Evolutionary conservation across 2,797 vertebrate species (phyloP).

Genomic region (Paramormyrops hopkinsi): DNA sequence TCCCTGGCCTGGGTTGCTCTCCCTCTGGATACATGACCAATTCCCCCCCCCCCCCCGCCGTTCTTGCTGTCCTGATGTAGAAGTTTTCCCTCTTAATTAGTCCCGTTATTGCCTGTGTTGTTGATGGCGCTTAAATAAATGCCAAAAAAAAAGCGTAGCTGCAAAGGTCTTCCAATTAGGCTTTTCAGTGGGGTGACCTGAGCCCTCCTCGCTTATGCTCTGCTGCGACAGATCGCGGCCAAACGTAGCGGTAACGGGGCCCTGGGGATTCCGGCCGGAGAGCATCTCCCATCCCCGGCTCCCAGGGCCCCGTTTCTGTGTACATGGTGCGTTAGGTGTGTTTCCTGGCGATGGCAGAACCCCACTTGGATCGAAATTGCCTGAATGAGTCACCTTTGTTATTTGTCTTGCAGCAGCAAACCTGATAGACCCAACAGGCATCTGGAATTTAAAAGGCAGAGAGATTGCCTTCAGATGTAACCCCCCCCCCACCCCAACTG

Average conservation of each 20-base stretch:
- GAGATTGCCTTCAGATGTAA: not conserved
- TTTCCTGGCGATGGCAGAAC: not conserved
- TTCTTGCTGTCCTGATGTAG: not conserved
- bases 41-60: not conserved
- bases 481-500: not conserved
- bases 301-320: constrained; percentile 37
- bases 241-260: constrained; percentile 81
- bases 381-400: not conserved
- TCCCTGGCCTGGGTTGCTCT: not conserved
- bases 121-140: constrained; percentile 70
- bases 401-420: not conserved
- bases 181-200: constrained; percentile 69
- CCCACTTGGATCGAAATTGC: not conserved
- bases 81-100: constrained; percentile 73
- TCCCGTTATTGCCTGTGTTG: constrained; percentile 62
- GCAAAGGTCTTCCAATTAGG: constrained; percentile 81
- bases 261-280: constrained; percentile 60
- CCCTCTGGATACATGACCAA: not conserved
- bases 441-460: not conserved
- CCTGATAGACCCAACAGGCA: not conserved
- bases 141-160: constrained; percentile 61
- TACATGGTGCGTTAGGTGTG: not conserved
- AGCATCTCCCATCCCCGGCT: constrained; percentile 29
- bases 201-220: constrained; percentile 59
- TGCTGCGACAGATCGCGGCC: constrained; percentile 66